Percentiles rank a stretch among this genome's conserved stretches.
phyloP scores from a whole-genome alignment of 2,888 invertebrate species.

The Macrophya annulata region DNA sequence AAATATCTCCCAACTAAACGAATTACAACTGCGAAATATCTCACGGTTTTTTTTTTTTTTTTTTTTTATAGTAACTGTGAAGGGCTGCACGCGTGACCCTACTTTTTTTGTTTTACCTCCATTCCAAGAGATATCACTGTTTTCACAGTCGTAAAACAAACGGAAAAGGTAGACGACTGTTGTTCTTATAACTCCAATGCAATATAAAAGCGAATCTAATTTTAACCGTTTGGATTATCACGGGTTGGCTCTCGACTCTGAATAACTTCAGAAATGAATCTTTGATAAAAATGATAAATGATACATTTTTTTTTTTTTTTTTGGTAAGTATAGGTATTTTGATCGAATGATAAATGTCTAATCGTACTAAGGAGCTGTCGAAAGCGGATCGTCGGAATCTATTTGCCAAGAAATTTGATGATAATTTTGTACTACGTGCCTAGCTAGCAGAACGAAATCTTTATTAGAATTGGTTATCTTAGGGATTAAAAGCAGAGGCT shows the following conservation, averaged over 20 bases:
- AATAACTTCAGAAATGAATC: not conserved
- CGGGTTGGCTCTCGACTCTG: not conserved
- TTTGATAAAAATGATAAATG: not conserved
- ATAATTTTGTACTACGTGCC: conserved; percentile 42
- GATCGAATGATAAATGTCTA: not conserved
- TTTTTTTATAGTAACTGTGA: not conserved
- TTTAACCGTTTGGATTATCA: not conserved
- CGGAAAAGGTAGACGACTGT: conserved; percentile 17
- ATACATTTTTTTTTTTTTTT: too few species aligned
- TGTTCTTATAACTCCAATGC: not conserved
- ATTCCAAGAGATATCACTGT: conserved; percentile 30
- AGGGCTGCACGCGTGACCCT: conserved; percentile 1
- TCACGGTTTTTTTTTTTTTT: not conserved
- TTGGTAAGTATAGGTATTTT: not conserved
- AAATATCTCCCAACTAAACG: conserved; percentile 27
- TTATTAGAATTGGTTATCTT: conserved; percentile 35
- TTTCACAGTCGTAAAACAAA: conserved; percentile 37
- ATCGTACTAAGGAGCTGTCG: conserved; percentile 9
- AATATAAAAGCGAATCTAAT: conserved; percentile 13
- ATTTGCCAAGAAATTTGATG: not conserved
- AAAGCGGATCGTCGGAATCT: conserved; percentile 7
- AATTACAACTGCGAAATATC: conserved; percentile 41
- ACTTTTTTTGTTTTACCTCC: not conserved
- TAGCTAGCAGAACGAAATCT: conserved; percentile 19
- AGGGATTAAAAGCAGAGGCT: not conserved